Conservation (phyloP, 2,888 invertebrate species). For the Proisotoma minuta region DNA sequence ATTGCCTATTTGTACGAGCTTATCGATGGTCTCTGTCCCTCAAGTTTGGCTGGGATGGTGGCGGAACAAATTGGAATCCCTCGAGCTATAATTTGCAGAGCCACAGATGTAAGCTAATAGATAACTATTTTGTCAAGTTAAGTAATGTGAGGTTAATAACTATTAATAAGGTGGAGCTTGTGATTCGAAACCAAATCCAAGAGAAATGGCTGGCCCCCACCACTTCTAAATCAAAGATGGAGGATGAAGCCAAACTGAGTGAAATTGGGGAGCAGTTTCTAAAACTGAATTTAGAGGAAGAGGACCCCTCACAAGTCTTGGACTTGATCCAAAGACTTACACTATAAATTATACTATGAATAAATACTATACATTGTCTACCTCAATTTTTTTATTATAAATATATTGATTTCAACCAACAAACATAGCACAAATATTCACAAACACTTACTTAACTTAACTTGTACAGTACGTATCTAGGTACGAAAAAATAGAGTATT, state of each 20-base stretch:
- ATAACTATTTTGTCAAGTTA: background rate
- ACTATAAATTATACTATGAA: too few relatives aligned
- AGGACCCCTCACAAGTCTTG: too few relatives aligned
- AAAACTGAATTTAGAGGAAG: too few relatives aligned
- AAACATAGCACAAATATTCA: too few relatives aligned
- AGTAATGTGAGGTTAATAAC: background rate
- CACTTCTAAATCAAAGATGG: background rate
- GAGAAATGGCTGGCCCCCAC: background rate
- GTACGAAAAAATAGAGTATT: too few relatives aligned
- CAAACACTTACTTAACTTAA: too few relatives aligned
- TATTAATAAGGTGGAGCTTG: background rate
- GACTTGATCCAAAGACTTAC: too few relatives aligned
- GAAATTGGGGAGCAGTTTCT: background rate
- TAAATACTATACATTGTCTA: too few relatives aligned
- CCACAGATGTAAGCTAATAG: slow-evolving; percentile 52
- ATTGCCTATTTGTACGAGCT: slow-evolving; percentile 66
- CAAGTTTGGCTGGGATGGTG: slow-evolving; percentile 64
- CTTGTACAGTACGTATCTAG: too few relatives aligned
- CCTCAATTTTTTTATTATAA: too few relatives aligned
- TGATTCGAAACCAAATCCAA: background rate
- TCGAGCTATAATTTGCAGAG: slow-evolving; percentile 55
- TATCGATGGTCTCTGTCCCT: slow-evolving; percentile 57
- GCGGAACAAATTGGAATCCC: slow-evolving; percentile 61
- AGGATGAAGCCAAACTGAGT: background rate
- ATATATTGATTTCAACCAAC: too few relatives aligned